These are phyloP conservation scores for Trinectes maculatus DNA, from an alignment of 2,113 vertebrate genomes.

Conservation along the genomic window DNA sequence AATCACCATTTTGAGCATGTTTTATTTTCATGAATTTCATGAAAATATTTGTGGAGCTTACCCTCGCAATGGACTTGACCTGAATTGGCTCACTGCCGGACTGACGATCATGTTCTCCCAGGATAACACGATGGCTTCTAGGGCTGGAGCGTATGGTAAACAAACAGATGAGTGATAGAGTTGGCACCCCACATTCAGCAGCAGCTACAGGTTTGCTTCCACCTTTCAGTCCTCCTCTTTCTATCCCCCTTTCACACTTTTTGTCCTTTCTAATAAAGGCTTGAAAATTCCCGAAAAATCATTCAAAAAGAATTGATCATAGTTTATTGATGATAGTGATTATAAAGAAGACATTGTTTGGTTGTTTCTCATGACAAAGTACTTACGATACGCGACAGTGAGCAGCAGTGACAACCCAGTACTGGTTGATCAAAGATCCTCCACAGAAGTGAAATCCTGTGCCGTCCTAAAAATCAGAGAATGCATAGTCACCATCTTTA, in stretches of 20 bases:
- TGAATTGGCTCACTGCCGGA: constrained; percentile 77
- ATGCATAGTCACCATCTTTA: neutral
- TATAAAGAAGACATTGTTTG: neutral
- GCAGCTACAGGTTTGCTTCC: no score
- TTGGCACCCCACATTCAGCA: no score
- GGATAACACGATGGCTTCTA: constrained; percentile 75
- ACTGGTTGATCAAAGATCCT: constrained; percentile 79
- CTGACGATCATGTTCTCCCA: constrained; percentile 83
- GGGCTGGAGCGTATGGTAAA: constrained; percentile 68
- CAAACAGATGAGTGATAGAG: neutral
- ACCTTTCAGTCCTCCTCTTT: no score
- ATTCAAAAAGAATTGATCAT: no score
- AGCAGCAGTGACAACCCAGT: constrained; percentile 83
- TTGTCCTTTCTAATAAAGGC: no score
- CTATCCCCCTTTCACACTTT: no score
- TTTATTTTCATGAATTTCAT: neutral
- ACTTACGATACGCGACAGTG: constrained; percentile 83
- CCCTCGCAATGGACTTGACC: constrained; percentile 80
- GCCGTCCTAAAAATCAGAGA: constrained; percentile 57
- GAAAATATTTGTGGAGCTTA: constrained; percentile 61
- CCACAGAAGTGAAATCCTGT: constrained; percentile 84
- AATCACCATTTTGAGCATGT: neutral
- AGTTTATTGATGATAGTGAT: no score
- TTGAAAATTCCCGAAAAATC: no score
- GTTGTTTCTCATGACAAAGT: neutral